Conservation (phyloP, 2,113 vertebrate species). For the Atherinomorus stipes region DNA sequence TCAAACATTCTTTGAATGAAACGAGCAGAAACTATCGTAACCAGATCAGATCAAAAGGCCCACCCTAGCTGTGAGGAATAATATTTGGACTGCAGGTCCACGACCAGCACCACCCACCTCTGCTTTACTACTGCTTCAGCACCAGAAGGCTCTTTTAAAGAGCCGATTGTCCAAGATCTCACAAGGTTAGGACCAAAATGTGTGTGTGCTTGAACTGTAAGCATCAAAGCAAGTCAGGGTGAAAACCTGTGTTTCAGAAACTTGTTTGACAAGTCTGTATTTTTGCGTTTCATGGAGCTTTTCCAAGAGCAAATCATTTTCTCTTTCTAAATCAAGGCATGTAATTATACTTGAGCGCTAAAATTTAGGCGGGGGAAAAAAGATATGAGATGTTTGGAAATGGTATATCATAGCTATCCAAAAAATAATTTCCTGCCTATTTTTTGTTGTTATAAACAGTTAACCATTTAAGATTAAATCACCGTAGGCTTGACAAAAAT, state of each 20-base stretch:
- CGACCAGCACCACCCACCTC: slow-evolving; percentile 68
- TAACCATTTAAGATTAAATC: background rate
- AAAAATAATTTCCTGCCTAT: background rate
- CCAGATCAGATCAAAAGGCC: slow-evolving; percentile 75
- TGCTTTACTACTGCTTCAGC: slow-evolving; percentile 50
- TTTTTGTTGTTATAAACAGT: background rate
- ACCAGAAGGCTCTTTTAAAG: slow-evolving; percentile 60
- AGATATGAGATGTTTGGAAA: background rate
- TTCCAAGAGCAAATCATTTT: slow-evolving; percentile 20
- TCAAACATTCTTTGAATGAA: slow-evolving; percentile 32
- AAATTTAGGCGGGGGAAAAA: too few relatives aligned
- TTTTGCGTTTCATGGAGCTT: slow-evolving; percentile 1
- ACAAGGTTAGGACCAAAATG: slow-evolving; percentile 5
- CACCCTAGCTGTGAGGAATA: slow-evolving; percentile 74
- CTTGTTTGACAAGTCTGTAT: slow-evolving; percentile 21
- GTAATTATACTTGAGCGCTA: background rate
- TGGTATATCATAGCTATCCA: too few relatives aligned
- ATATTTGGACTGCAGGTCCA: slow-evolving; percentile 77
- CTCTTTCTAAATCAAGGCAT: slow-evolving; percentile 14
- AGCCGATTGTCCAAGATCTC: slow-evolving; percentile 52
- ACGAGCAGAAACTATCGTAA: slow-evolving; percentile 52
- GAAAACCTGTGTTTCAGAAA: slow-evolving; percentile 5
- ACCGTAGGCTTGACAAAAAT: background rate
- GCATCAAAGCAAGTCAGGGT: slow-evolving; percentile 10
- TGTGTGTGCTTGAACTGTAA: slow-evolving; percentile 33